These are phyloP conservation scores for Melitaea athalia DNA, from an alignment of 2,888 invertebrate species.

Conservation along the genomic window DNA sequence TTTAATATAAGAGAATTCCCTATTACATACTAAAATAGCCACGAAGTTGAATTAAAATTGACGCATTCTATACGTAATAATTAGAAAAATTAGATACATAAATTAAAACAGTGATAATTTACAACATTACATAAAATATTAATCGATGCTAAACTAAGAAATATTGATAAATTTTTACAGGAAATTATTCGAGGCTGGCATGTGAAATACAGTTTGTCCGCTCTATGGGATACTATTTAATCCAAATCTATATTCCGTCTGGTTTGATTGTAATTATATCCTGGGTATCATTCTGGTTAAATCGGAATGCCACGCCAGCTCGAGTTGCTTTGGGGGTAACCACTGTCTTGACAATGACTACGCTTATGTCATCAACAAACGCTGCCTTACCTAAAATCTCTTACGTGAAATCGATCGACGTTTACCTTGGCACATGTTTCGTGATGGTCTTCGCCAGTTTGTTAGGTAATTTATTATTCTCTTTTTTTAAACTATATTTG, in stretches of 20 bases:
- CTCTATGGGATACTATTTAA: slow-evolving; percentile 99
- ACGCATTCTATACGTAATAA: slow-evolving; percentile 13
- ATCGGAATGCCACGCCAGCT: slow-evolving; percentile 96
- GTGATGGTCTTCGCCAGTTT: slow-evolving; percentile 99
- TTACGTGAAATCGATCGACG: slow-evolving; percentile 98
- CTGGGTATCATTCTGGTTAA: slow-evolving; percentile 98
- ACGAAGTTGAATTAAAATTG: slow-evolving; percentile 6
- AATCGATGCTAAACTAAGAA: background rate
- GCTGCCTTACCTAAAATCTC: slow-evolving; percentile 98
- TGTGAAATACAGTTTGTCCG: slow-evolving; percentile 98
- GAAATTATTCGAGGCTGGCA: slow-evolving; percentile 97
- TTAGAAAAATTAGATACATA: slow-evolving; percentile 12
- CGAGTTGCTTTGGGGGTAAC: slow-evolving; percentile 96
- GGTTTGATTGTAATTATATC: slow-evolving; percentile 98
- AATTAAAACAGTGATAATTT: slow-evolving; percentile 4
- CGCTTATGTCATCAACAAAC: slow-evolving; percentile 97
- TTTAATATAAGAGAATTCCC: slow-evolving; percentile 30
- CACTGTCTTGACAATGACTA: slow-evolving; percentile 98
- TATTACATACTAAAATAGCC: slow-evolving; percentile 12
- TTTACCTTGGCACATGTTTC: slow-evolving; percentile 98
- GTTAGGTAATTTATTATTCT: slow-evolving; percentile 87
- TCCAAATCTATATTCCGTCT: slow-evolving; percentile 99
- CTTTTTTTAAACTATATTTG: slow-evolving; percentile 43
- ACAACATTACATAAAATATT: background rate
- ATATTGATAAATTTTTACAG: slow-evolving; percentile 72